Evolutionary conservation across 2,113 vertebrate genomes (phyloP).

Genomic region (Oncorhynchus clarkii): DNA sequence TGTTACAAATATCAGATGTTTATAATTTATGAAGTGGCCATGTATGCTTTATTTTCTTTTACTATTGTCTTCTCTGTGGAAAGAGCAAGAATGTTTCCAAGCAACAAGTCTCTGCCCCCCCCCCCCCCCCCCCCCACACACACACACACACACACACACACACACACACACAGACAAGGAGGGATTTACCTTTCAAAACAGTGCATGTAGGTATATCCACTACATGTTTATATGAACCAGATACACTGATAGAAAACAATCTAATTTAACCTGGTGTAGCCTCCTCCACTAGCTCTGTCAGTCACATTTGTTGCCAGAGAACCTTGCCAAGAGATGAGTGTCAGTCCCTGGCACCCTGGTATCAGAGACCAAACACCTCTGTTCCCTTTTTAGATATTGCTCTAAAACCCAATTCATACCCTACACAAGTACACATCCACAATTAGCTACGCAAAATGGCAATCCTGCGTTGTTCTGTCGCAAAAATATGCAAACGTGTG

Average conservation of each 20-base stretch:
- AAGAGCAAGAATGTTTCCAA: constrained; percentile 14
- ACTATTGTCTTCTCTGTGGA: constrained; percentile 11
- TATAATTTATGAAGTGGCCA: constrained; percentile 44
- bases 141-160: not conserved
- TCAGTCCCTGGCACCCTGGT: constrained; percentile 7
- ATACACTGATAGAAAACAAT: not conserved
- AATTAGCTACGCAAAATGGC: too few relatives aligned
- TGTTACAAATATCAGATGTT: constrained; percentile 37
- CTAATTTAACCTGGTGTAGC: not conserved
- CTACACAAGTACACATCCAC: too few relatives aligned
- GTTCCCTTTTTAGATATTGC: not conserved
- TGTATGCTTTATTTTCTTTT: constrained; percentile 31
- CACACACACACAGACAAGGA: not conserved
- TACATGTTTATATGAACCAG: not conserved
- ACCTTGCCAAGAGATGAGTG: constrained; percentile 1
- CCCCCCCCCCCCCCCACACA: not conserved
- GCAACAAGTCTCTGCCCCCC: not conserved
- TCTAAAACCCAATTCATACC: not conserved
- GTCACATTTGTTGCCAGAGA: not conserved
- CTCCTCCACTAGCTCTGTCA: not conserved
- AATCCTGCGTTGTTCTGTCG: too few relatives aligned
- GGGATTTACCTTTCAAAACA: not conserved
- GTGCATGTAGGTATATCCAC: not conserved
- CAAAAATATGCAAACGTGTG: too few relatives aligned
- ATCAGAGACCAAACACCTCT: constrained; percentile 9